Conservation (phyloP, 2,888 invertebrate genomes). For the Pachliopta kotzebuea region DNA sequence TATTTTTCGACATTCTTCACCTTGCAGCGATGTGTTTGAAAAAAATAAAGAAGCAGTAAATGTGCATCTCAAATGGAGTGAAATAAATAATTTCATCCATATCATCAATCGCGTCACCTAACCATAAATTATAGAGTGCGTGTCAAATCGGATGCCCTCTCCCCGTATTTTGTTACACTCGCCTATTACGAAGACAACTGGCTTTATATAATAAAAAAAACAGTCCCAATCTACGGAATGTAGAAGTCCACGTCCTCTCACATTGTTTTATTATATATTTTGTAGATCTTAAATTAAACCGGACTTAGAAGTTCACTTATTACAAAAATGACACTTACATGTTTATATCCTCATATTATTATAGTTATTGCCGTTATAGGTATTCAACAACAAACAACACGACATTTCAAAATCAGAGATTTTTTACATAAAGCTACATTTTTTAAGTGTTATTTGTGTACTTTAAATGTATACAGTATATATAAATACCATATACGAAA, state of each 20-base stretch:
- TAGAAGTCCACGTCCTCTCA: constrained; percentile 17
- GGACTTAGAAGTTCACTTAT: too few relatives aligned
- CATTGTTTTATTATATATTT: constrained; percentile 6
- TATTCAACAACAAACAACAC: too few relatives aligned
- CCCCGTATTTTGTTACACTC: constrained; percentile 41
- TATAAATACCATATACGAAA: not conserved
- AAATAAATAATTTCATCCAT: constrained; percentile 64
- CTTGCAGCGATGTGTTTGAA: too few relatives aligned
- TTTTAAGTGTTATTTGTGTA: too few relatives aligned
- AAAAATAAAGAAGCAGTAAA: constrained; percentile 46
- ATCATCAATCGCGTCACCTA: constrained; percentile 69
- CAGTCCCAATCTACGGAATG: constrained; percentile 27
- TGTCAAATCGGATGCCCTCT: constrained; percentile 36
- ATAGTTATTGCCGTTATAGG: too few relatives aligned
- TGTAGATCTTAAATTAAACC: not conserved
- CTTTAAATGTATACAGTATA: not conserved
- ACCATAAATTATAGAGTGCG: constrained; percentile 66
- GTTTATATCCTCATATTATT: too few relatives aligned
- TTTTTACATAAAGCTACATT: too few relatives aligned
- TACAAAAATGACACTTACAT: too few relatives aligned
- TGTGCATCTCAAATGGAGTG: constrained; percentile 46
- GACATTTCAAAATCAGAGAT: too few relatives aligned
- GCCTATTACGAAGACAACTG: constrained; percentile 48
- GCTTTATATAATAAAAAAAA: constrained; percentile 45
- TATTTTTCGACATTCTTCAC: not conserved